phyloP scores from a whole-genome alignment of 2,113 vertebrate species.

The Lutjanus erythropterus region DNA sequence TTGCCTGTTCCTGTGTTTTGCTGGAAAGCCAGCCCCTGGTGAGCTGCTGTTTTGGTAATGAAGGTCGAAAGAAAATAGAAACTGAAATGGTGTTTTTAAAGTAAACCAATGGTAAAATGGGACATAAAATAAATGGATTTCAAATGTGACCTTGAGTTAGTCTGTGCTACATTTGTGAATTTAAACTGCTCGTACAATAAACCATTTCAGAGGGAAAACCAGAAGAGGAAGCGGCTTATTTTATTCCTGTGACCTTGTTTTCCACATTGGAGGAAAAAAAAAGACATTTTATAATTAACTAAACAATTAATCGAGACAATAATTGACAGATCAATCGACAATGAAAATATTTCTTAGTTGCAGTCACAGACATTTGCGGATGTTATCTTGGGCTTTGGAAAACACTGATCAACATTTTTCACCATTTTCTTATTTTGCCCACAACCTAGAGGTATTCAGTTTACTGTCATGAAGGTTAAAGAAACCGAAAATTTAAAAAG shows the following conservation, averaged over 20 bases:
- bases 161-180: not conserved
- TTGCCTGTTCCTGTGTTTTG: slow-evolving; percentile 43
- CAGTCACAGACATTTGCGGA: no score
- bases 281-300: no score
- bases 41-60: slow-evolving; percentile 35
- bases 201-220: not conserved
- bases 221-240: not conserved
- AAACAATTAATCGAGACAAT: no score
- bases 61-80: slow-evolving; percentile 2
- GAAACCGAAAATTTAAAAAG: no score
- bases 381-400: no score
- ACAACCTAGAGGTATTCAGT: no score
- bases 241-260: slow-evolving; percentile 4
- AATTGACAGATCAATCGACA: no score
- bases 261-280: no score
- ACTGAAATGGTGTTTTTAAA: slow-evolving; percentile 20
- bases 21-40: not conserved
- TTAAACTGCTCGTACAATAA: not conserved
- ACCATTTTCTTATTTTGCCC: no score
- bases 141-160: not conserved
- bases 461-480: no score
- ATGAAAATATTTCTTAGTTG: no score
- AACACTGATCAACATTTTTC: no score
- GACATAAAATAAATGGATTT: not conserved
- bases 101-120: slow-evolving; percentile 8